These are phyloP conservation scores for Drymodes brunneopygia DNA, from an alignment of 2,113 vertebrate species.

Conservation along the genomic window DNA sequence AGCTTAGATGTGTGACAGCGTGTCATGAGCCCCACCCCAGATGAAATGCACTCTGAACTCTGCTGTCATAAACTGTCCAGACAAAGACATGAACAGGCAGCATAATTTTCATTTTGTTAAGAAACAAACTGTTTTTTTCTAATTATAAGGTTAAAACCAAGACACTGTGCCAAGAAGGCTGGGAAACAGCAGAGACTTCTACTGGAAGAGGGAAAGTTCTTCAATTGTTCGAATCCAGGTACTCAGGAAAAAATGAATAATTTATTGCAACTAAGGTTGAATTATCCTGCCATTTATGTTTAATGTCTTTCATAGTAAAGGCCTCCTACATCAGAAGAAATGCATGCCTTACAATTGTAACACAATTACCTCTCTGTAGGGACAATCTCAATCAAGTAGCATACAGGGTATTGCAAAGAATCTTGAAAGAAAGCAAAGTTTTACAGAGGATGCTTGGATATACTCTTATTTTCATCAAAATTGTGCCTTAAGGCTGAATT, in stretches of 20 bases:
- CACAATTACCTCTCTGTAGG: not conserved
- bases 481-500: not conserved
- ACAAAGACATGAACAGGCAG: slow-evolving; percentile 6
- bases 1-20: not conserved
- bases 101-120: not conserved
- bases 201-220: not conserved
- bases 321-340: not conserved
- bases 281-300: slow-evolving; percentile 17
- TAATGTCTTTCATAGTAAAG: slow-evolving; percentile 4
- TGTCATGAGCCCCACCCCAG: not conserved
- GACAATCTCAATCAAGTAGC: not conserved
- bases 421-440: not conserved
- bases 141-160: not conserved
- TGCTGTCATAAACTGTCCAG: not conserved
- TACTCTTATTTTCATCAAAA: slow-evolving; percentile 17
- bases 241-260: slow-evolving; percentile 5
- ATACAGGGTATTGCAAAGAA: not conserved
- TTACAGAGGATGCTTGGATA: not conserved
- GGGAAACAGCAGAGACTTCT: not conserved
- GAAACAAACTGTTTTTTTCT: not conserved
- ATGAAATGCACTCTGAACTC: not conserved
- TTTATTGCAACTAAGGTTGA: not conserved
- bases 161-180: not conserved
- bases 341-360: not conserved
- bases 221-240: not conserved